Evolutionary conservation across 2,113 vertebrate species (phyloP).

Genomic region (Oreochromis aureus): DNA sequence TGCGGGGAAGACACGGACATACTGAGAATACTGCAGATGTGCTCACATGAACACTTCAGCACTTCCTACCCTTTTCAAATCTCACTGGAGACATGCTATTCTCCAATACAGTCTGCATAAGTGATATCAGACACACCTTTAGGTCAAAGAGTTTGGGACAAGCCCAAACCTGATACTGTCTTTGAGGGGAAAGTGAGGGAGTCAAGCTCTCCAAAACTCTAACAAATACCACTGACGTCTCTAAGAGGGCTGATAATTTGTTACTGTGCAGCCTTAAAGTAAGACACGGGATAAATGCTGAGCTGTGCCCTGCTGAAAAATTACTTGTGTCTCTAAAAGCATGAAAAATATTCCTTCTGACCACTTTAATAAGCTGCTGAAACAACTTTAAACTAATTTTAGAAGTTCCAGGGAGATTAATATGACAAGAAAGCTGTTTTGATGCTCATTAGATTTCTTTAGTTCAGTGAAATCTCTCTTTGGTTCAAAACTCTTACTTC

Average conservation of each 20-base stretch:
- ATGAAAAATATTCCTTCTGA: not conserved
- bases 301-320: not conserved
- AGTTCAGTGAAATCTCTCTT: not conserved
- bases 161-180: not conserved
- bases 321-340: not conserved
- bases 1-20: not conserved
- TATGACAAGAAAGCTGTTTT: not conserved
- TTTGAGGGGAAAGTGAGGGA: not conserved
- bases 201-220: not conserved
- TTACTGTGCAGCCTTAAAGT: not conserved
- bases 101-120: not conserved
- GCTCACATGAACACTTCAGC: not conserved
- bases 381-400: not conserved
- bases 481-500: not conserved
- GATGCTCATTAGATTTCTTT: not conserved
- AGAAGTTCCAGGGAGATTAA: not conserved
- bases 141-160: not conserved
- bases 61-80: not conserved
- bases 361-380: not conserved
- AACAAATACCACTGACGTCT: not conserved
- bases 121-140: not conserved
- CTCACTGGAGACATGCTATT: not conserved
- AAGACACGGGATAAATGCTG: not conserved
- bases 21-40: not conserved
- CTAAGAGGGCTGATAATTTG: not conserved